These are phyloP conservation scores for Heteropelma amictum DNA, from an alignment of 2,888 invertebrate species.

Conservation along the genomic window DNA sequence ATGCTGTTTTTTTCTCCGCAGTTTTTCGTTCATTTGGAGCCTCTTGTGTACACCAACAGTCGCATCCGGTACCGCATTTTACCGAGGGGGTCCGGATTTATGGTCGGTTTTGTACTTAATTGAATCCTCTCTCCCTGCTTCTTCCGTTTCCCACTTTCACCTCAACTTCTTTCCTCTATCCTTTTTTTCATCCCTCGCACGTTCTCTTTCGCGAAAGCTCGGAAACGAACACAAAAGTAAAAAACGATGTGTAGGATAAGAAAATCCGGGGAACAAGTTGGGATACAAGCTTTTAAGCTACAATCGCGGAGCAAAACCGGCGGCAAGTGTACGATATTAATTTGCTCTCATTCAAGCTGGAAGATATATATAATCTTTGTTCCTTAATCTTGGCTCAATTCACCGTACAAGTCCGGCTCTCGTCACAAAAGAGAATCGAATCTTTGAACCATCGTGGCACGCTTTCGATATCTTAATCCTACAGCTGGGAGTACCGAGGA, in stretches of 20 bases:
- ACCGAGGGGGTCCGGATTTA: constrained; percentile 70
- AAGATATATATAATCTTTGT: constrained; percentile 3
- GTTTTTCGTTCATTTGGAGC: constrained; percentile 39
- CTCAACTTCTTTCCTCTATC: background rate
- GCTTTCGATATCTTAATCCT: background rate
- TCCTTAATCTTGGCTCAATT: constrained; percentile 26
- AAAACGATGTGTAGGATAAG: background rate
- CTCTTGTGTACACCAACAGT: constrained; percentile 41
- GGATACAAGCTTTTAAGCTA: constrained; percentile 8
- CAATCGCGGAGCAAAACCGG: constrained; percentile 14
- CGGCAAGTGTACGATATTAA: background rate
- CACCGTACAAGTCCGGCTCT: constrained; percentile 13
- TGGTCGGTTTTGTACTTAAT: constrained; percentile 68
- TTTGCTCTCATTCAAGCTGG: background rate
- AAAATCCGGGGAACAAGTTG: background rate
- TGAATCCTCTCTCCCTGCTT: constrained; percentile 58
- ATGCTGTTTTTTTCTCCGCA: constrained; percentile 57
- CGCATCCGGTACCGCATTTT: constrained; percentile 59
- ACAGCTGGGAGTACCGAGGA: background rate
- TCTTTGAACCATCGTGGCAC: too few species aligned
- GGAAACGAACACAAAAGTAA: constrained; percentile 10
- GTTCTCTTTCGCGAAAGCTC: constrained; percentile 3
- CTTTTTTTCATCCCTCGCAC: background rate
- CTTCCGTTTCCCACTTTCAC: constrained; percentile 26
- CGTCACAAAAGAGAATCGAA: constrained; percentile 9